Evolutionary conservation across 2,888 invertebrate genomes (phyloP).

Genomic region (Cosmia pyralina): DNA sequence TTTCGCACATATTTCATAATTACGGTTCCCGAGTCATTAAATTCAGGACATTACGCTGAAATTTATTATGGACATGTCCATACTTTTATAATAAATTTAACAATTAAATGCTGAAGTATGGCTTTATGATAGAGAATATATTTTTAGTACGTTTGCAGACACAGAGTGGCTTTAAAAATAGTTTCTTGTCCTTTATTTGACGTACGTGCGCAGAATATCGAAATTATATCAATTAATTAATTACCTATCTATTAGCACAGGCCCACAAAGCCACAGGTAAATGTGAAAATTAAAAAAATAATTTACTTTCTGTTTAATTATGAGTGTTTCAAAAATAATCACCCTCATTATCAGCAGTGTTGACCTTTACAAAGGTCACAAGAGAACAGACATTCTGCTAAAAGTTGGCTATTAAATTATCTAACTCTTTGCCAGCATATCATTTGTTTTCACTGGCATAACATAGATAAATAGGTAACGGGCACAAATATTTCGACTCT

Average conservation of each 20-base stretch:
- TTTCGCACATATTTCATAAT: slow-evolving; percentile 46
- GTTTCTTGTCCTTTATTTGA: background rate
- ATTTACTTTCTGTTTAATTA: slow-evolving; percentile 11
- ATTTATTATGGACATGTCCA: slow-evolving; percentile 38
- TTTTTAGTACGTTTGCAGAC: background rate
- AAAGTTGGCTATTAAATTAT: background rate
- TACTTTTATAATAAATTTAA: slow-evolving; percentile 31
- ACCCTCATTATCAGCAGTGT: background rate
- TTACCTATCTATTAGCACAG: background rate
- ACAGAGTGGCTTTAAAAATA: background rate
- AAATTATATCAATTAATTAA: background rate
- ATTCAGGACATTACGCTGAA: slow-evolving; percentile 39
- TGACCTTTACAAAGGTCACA: slow-evolving; percentile 10
- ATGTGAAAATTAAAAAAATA: background rate
- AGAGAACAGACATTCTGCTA: background rate
- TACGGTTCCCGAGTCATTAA: slow-evolving; percentile 40
- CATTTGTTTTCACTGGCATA: background rate
- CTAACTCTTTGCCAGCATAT: background rate
- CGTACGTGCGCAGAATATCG: too few species aligned
- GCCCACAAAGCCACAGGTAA: background rate
- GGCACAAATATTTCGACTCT: background rate
- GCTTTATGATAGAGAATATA: slow-evolving; percentile 5
- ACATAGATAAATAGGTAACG: too few species aligned
- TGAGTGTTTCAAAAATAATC: slow-evolving; percentile 16
- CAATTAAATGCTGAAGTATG: slow-evolving; percentile 20